Conservation (phyloP, 2,113 vertebrate species). For the Pedetes capensis region DNA sequence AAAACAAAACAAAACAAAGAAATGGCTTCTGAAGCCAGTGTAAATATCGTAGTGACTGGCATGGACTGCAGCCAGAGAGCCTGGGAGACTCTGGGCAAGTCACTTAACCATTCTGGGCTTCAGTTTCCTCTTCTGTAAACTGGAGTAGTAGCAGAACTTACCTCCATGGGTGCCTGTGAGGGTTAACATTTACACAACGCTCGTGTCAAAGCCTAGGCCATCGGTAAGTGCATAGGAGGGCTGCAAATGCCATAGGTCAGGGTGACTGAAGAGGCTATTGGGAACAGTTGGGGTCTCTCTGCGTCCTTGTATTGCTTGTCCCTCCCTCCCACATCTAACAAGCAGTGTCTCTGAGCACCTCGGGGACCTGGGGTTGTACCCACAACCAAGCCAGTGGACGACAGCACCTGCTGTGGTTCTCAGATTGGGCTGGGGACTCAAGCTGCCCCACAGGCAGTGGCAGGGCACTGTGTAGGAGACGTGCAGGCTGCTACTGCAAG, state of each 20-base stretch:
- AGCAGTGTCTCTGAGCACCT: background rate
- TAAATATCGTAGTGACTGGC: background rate
- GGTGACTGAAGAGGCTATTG: background rate
- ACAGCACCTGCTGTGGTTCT: background rate
- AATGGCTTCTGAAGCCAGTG: background rate
- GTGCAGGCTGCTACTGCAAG: background rate
- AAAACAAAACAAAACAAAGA: too few species aligned
- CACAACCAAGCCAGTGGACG: background rate
- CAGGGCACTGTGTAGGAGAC: background rate
- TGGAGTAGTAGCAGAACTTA: background rate
- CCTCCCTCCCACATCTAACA: background rate
- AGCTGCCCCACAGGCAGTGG: fast-evolving
- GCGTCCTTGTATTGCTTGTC: fast-evolving
- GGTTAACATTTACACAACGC: fast-evolving
- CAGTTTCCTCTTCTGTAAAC: background rate
- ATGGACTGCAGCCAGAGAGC: background rate
- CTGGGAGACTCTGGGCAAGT: background rate
- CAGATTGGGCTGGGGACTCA: background rate
- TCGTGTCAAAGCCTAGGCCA: background rate
- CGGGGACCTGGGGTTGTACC: background rate
- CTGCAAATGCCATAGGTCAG: background rate
- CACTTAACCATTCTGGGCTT: background rate
- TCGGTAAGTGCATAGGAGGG: fast-evolving
- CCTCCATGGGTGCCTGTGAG: background rate
- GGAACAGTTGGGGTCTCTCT: background rate